Evolutionary conservation across 2,888 invertebrate genomes (phyloP), one percentile per base, ranked within the genome.

Genomic region (Tribolium freemani): DNA sequence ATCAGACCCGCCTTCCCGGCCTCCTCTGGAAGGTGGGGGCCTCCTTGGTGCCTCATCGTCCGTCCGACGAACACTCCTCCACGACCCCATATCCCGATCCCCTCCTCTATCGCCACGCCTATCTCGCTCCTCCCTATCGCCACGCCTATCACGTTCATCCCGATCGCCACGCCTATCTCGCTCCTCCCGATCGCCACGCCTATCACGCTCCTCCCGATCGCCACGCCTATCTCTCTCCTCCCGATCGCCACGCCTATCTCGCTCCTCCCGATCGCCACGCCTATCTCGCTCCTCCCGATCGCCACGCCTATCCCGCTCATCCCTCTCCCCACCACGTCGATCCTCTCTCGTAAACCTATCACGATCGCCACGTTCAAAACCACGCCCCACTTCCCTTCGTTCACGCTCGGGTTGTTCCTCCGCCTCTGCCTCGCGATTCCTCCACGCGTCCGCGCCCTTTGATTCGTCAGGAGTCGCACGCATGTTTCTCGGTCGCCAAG

Each of bases 401-500:
- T 44, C 46, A 9, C 71, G 69, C 8, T 69, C 71, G 3, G 54
- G 54, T 10, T 16, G 16, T 2, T 48, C 58, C 4, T 50, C 68
- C 1, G 70, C 73, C 0, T 73, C 61, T 8, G 56, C 44, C 10
- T 66, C 63, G 16, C 68, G 51, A 13, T 9, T 53, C 13, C 74
- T 46, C 71, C 61, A 73, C 30, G 74, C 61, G 13, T 69, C 69
- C 3, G 50, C 46, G 9, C 50, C 11, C 51, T 63, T 69, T 3
- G 69, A 2, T n/a, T 75, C 75, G 1, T 72, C 63, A 1, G 63
- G 30, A 48, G 13, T 64, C 20, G 16, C 63, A 20, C 63, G 63
- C 63, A 68, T 48, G 21, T 26, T 60, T 10, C 60, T 21, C 10
- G 81, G 79, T 72, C 80, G 79, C 81, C 83, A 84, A 9, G 78